These are phyloP conservation scores for Andricus quercusramuli DNA, from an alignment of 2,888 invertebrate genomes.

Conservation along the genomic window DNA sequence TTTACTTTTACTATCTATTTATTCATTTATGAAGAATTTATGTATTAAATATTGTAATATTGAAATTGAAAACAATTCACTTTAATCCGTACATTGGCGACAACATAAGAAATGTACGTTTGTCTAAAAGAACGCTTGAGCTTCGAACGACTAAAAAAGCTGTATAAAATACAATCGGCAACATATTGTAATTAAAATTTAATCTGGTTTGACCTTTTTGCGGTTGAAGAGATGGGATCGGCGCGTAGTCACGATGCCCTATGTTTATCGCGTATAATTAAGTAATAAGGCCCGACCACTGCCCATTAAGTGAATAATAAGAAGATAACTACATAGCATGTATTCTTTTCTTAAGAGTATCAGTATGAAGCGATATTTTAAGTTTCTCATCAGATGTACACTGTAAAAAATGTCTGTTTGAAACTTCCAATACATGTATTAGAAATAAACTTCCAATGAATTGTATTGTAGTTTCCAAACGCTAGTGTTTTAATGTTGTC, in stretches of 20 bases:
- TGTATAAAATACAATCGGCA: conserved; percentile 35
- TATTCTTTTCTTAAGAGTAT: background rate
- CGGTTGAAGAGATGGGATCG: conserved; percentile 44
- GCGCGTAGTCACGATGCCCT: conserved; percentile 64
- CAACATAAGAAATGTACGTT: background rate
- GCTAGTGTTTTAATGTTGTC: too few species aligned
- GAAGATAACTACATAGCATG: conserved; percentile 59
- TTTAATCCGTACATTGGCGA: background rate
- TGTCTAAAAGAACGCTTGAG: background rate
- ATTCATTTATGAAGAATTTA: background rate
- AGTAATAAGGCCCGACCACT: conserved; percentile 70
- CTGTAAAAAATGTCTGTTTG: too few species aligned
- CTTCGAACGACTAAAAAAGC: background rate
- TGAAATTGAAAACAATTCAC: background rate
- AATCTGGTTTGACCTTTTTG: conserved; percentile 69
- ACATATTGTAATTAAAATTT: conserved; percentile 63
- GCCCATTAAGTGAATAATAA: conserved; percentile 69
- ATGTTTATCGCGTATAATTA: conserved; percentile 74
- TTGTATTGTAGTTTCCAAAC: too few species aligned
- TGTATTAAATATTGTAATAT: background rate
- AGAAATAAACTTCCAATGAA: too few species aligned
- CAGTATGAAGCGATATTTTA: too few species aligned
- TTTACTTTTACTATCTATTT: background rate
- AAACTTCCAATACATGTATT: too few species aligned
- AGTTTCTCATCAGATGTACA: too few species aligned